A percentile compares a stretch with the other conserved stretches of the same genome.
Conservation (phyloP, 2,888 invertebrate genomes). For the Caenorhabditis sp. region DNA sequence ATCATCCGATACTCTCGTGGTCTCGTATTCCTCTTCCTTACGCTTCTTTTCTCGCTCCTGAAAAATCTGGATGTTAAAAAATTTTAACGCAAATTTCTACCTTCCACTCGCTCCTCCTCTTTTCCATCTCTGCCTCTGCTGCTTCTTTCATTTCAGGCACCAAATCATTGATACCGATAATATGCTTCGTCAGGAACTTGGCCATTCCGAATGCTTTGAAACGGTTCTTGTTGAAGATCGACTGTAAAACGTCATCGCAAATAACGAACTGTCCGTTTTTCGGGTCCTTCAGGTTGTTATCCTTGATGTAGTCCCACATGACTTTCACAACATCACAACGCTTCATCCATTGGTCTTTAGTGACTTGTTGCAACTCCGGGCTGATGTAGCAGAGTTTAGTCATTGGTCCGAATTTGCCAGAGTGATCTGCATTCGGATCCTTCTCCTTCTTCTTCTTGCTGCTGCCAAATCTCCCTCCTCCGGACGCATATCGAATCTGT, state of each 20-base stretch:
- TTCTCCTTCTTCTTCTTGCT: slow-evolving; percentile 22
- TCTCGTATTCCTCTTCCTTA: slow-evolving; percentile 10
- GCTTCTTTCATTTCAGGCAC: slow-evolving; percentile 61
- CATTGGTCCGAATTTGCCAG: slow-evolving; percentile 61
- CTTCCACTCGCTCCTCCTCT: slow-evolving; percentile 57
- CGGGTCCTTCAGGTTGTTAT: slow-evolving; percentile 75
- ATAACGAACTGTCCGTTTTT: slow-evolving; percentile 71
- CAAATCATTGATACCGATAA: slow-evolving; percentile 67
- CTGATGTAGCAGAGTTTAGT: slow-evolving; percentile 65
- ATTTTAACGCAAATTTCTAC: slow-evolving; percentile 39
- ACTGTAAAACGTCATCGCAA: slow-evolving; percentile 52
- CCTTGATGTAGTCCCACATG: slow-evolving; percentile 78
- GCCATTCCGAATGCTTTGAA: slow-evolving; percentile 74
- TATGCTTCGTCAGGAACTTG: slow-evolving; percentile 72
- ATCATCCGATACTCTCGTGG: slow-evolving; percentile 10
- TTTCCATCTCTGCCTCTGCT: slow-evolving; percentile 56
- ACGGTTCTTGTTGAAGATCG: slow-evolving; percentile 66
- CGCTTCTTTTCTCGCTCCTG: slow-evolving; percentile 84
- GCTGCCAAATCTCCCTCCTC: slow-evolving; percentile 6
- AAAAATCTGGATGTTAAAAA: no score
- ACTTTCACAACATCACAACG: slow-evolving; percentile 75
- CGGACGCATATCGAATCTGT: slow-evolving; percentile 37
- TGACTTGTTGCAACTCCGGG: slow-evolving; percentile 63
- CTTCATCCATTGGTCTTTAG: slow-evolving; percentile 63
- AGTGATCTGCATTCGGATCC: slow-evolving; percentile 56